These are phyloP conservation scores for Tapirus terrestris DNA, from an alignment of 2,113 vertebrate species.

Conservation along the genomic window DNA sequence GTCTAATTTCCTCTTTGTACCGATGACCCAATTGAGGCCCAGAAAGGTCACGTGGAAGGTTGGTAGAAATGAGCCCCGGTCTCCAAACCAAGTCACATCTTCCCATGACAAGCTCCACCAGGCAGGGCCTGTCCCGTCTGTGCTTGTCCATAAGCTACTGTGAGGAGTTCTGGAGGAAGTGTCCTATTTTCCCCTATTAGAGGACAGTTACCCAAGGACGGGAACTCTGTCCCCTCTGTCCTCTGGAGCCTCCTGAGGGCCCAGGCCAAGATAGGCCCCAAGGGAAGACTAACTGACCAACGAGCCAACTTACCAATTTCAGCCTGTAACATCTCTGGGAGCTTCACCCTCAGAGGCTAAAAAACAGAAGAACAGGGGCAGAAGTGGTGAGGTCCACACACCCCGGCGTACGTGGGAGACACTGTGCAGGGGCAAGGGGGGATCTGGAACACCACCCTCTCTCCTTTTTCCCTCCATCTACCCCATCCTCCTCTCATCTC, in stretches of 20 bases:
- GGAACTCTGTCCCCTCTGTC: not conserved
- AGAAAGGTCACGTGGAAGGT: not conserved
- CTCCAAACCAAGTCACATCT: not conserved
- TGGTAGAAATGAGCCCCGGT: not conserved
- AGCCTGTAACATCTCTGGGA: conserved; percentile 89
- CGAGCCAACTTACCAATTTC: conserved; percentile 91
- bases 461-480: not conserved
- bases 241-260: not conserved
- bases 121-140: not conserved
- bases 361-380: not conserved
- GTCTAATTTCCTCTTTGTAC: not conserved
- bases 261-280: not conserved
- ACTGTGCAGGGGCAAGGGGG: rapidly evolving
- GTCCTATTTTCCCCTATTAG: too few species aligned
- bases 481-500: not conserved
- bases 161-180: not conserved
- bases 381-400: not conserved
- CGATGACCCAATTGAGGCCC: not conserved
- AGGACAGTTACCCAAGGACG: not conserved
- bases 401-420: rapidly evolving
- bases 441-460: not conserved
- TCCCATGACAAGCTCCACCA: not conserved
- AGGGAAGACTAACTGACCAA: not conserved
- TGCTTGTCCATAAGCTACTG: not conserved
- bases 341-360: conserved; percentile 93